Evolutionary conservation across 35 echinoderm and acorn worm genomes (phyloP).

Genomic region (Hemicentrotus pulcherrimus): DNA sequence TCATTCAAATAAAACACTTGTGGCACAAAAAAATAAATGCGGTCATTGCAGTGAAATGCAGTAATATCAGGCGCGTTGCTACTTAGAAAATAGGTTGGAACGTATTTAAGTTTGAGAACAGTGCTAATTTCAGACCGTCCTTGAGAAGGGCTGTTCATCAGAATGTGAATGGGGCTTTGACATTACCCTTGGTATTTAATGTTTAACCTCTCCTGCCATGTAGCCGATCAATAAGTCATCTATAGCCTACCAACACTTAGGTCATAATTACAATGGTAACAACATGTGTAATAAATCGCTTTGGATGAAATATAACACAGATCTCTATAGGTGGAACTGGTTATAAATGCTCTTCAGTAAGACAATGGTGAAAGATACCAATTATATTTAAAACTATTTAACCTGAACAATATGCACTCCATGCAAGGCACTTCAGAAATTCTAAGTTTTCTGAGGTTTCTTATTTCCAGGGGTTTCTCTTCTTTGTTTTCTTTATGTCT

Average conservation of each 20-base stretch:
- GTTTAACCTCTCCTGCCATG: background rate
- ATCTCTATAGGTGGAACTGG: background rate
- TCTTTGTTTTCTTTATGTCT: background rate
- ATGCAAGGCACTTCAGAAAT: background rate
- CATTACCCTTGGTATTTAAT: background rate
- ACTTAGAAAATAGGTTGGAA: background rate
- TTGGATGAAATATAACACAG: background rate
- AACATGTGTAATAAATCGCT: conserved; percentile 2
- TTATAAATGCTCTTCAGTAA: background rate
- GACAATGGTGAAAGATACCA: too few species aligned
- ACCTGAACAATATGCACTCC: background rate
- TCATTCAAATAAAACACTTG: too few species aligned
- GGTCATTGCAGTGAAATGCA: background rate
- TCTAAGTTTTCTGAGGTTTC: background rate
- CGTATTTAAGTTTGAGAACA: background rate
- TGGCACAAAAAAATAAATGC: too few species aligned
- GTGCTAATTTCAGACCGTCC: background rate
- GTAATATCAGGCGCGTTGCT: background rate
- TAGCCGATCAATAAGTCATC: background rate
- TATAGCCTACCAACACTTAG: conserved; percentile 3
- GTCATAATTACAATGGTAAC: conserved; percentile 13
- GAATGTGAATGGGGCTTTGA: background rate
- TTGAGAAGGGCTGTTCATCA: background rate
- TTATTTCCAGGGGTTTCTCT: background rate
- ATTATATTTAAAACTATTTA: background rate